Evolutionary conservation across 1,140 invertebrate species (phyloP).

Genomic region (Maniola jurtina): DNA sequence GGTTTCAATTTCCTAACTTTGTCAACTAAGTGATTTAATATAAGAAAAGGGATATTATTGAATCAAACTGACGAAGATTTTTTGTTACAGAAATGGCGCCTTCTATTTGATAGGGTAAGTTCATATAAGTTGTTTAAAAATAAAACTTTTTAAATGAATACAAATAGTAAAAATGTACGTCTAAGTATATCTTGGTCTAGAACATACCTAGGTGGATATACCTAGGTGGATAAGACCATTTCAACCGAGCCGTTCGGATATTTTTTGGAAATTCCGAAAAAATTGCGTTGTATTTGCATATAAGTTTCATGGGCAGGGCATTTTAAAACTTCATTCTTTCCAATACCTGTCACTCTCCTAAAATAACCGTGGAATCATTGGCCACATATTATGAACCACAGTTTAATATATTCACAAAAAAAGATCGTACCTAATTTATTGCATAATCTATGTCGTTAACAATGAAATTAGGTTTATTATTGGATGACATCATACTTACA

Average conservation of each 20-base stretch:
- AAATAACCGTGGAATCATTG: conserved; percentile 3
- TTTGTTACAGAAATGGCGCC: conserved; percentile 89
- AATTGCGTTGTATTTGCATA: too few relatives aligned
- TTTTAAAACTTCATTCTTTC: background rate
- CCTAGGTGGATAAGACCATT: too few relatives aligned
- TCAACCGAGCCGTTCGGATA: too few relatives aligned
- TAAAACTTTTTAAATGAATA: too few relatives aligned
- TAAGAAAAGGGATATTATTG: too few relatives aligned
- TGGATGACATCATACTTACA: too few relatives aligned
- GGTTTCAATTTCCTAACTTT: too few relatives aligned
- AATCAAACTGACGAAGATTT: conserved; percentile 8
- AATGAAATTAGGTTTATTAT: background rate
- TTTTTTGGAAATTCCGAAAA: too few relatives aligned
- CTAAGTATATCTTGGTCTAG: too few relatives aligned
- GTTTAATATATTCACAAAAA: conserved; percentile 1
- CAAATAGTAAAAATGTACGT: too few relatives aligned
- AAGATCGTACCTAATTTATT: background rate
- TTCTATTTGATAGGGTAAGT: conserved; percentile 91
- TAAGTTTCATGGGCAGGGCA: background rate
- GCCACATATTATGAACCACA: background rate
- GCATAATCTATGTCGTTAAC: background rate
- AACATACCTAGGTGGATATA: too few relatives aligned
- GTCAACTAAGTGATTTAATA: too few relatives aligned
- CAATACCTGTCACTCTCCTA: background rate
- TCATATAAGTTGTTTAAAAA: background rate